A percentile compares a stretch with the other conserved stretches of the same genome.
Conservation (phyloP, 2,113 vertebrate genomes). For the Tor tambroides region DNA sequence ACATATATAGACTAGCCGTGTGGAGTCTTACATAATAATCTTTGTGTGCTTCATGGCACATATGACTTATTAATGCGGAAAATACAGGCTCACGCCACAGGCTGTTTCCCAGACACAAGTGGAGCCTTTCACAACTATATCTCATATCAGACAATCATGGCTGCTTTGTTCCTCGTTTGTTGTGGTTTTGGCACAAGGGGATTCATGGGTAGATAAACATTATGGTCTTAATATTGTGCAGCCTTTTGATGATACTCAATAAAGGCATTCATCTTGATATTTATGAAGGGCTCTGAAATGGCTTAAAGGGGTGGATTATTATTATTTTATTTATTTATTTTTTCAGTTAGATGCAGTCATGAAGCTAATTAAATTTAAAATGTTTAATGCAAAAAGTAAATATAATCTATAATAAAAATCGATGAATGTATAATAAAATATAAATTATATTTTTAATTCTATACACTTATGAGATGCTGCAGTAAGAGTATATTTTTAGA, state of each 20-base stretch:
- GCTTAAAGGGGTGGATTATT: too few species aligned
- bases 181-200: background rate
- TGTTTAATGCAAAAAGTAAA: too few species aligned
- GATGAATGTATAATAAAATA: too few species aligned
- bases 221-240: too few species aligned
- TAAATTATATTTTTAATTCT: too few species aligned
- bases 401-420: too few species aligned
- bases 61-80: constrained; percentile 62
- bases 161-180: background rate
- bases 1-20: background rate
- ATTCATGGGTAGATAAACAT: background rate
- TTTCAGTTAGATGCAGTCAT: too few species aligned
- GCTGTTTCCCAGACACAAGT: background rate
- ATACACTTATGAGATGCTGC: background rate
- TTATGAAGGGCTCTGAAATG: too few species aligned
- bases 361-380: too few species aligned
- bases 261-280: too few species aligned
- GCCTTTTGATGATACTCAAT: too few species aligned
- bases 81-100: background rate
- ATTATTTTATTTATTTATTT: too few species aligned
- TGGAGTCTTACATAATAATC: constrained; percentile 62
- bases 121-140: background rate
- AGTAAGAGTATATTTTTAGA: background rate
- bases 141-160: background rate
- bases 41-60: constrained; percentile 52